Evolutionary conservation across 2,797 vertebrate species (phyloP), one percentile per base, ranked within the genome.

Genomic region (Eidolon dupreanum): DNA sequence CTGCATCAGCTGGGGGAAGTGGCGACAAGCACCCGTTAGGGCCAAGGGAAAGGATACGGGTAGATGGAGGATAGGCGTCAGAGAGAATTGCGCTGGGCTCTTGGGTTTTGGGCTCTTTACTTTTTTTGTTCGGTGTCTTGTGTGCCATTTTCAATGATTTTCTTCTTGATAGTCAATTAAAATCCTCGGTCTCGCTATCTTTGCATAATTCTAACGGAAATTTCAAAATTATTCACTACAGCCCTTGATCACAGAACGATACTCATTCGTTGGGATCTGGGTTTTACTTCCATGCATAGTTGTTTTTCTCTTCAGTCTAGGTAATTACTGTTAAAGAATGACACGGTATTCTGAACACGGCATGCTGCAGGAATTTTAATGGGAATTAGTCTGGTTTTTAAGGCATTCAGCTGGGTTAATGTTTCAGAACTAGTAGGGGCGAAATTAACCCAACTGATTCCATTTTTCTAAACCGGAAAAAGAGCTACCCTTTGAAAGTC

Each of bases 141-240:
- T 88, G 74, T 77, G 59, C 22, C 41, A 38, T 90, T 91, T 77
- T 66, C 33, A 89, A 88, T 81, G 53, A 43, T 55, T 88, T 91
- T 79, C 26, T 55, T 93, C 8, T n/a, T 71, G 38, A 65, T 79
- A 51, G 17, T 71, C 43, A 81, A 41, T 92, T 70, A 93, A 79
- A 65, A 83, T 84, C 59, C 24, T 79, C 2, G 2, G 31, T 53
- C n/a, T 77, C 8, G 3, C 82, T 70, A n/a, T 66, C 19, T 68
- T 82, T 53, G 24, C 6, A 2, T 93, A 55, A 85, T 78, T 88
- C 6, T 81, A 20, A 86, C 16, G 41, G 65, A 38, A 74, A 7
- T 71, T 94, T 82, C 46, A 73, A 66, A 83, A 61, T 75, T 53
- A 83, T 31, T 94, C 61, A 11, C 31, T 41, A n/a, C 90, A 68